These are phyloP conservation scores for Prolemur simus DNA, from an alignment of 2,113 vertebrate species.

Conservation along the genomic window DNA sequence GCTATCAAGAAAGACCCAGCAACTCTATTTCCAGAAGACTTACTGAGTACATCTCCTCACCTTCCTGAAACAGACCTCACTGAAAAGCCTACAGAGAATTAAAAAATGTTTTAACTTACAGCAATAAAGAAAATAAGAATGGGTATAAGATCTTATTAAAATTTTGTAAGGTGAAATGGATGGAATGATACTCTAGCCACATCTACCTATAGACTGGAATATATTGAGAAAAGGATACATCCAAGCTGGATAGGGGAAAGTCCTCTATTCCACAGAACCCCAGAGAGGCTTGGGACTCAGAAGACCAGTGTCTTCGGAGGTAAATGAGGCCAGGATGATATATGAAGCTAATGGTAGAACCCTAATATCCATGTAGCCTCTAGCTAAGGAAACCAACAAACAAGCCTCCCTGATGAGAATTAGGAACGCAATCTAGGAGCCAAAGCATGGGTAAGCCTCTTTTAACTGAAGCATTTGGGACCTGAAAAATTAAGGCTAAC, in stretches of 20 bases:
- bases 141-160: not conserved
- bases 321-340: not conserved
- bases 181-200: not conserved
- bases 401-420: not conserved
- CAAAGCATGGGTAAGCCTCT: not conserved
- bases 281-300: not conserved
- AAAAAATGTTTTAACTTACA: not conserved
- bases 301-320: not conserved
- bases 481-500: not conserved
- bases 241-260: rapidly evolving
- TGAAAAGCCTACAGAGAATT: not conserved
- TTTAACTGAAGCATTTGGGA: not conserved
- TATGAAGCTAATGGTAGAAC: not conserved
- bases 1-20: not conserved
- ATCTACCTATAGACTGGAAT: not conserved
- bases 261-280: not conserved
- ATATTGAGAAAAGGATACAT: not conserved
- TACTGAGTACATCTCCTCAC: not conserved
- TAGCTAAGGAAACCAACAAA: not conserved
- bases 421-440: not conserved
- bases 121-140: not conserved
- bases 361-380: not conserved
- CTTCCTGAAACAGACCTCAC: not conserved
- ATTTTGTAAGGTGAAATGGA: not conserved
- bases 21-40: not conserved